Percentiles rank a stretch among this genome's conserved stretches.
Evolutionary conservation across 2,888 invertebrate genomes (phyloP).

Genomic region (Erpobdella octoculata): DNA sequence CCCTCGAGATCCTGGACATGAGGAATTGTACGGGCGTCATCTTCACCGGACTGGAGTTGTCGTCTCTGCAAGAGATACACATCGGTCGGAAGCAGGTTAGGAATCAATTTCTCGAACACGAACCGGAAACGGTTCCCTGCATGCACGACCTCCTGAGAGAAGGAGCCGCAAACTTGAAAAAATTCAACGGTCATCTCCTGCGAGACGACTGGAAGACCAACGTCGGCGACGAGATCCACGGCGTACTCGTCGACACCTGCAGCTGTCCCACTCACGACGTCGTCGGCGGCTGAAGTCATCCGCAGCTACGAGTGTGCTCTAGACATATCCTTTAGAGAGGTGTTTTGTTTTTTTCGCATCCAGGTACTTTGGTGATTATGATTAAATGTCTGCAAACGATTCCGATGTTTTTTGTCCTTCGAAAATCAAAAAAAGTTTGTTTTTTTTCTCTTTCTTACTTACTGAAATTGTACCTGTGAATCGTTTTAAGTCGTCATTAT

Average conservation of each 20-base stretch:
- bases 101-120: background rate
- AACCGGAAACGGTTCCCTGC: constrained; percentile 37
- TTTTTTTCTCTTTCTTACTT: too few relatives aligned
- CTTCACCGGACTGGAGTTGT: constrained; percentile 42
- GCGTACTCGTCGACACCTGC: constrained; percentile 44
- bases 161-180: constrained; percentile 44
- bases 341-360: too few relatives aligned
- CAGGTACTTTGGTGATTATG: too few relatives aligned
- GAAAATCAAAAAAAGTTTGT: too few relatives aligned
- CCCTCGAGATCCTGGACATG: constrained; percentile 46
- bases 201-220: constrained; percentile 40
- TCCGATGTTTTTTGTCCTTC: too few relatives aligned
- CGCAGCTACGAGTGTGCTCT: too few relatives aligned
- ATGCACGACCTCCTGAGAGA: constrained; percentile 42
- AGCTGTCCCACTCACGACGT: constrained; percentile 44
- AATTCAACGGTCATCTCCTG: constrained; percentile 45
- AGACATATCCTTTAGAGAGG: too few relatives aligned
- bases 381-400: too few relatives aligned
- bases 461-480: too few relatives aligned
- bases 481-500: too few relatives aligned
- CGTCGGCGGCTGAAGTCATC: too few relatives aligned
- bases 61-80: constrained; percentile 39
- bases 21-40: constrained; percentile 50
- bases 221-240: constrained; percentile 41
- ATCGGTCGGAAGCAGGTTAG: background rate